These are phyloP conservation scores for Heliconius ethilla DNA, from an alignment of 2,888 invertebrate genomes.

Conservation along the genomic window DNA sequence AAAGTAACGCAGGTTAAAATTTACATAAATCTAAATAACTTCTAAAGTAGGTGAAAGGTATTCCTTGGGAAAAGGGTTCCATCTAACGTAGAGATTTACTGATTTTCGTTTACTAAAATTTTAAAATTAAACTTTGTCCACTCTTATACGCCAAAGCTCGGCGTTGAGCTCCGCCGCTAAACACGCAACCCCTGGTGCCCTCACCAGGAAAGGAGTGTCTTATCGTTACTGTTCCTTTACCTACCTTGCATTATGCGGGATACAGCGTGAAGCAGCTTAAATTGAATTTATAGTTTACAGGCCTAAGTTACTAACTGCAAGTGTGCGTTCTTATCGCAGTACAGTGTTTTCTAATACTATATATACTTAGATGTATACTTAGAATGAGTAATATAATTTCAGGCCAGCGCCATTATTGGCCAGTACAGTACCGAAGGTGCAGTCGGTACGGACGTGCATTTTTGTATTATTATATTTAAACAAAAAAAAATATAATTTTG, in stretches of 20 bases:
- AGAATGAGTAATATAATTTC: no score
- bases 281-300: not conserved
- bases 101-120: no score
- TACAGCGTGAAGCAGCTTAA: constrained; percentile 3
- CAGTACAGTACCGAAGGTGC: no score
- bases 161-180: not conserved
- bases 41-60: not conserved
- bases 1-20: not conserved
- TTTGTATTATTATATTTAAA: no score
- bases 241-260: not conserved
- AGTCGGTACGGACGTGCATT: no score
- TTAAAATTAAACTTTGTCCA: no score
- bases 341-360: no score
- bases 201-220: no score
- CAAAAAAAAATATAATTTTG: no score
- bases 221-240: no score
- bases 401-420: no score
- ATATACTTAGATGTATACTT: no score
- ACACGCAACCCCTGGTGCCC: not conserved
- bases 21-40: not conserved
- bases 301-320: not conserved
- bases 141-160: not conserved
- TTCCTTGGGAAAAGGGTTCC: not conserved
- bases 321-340: not conserved
- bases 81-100: not conserved